A percentile compares a stretch with the other conserved stretches of the same genome.
These are phyloP conservation scores for Rousettus madagascariensis DNA, from an alignment of 2,797 vertebrate genomes.

Conservation along the genomic window DNA sequence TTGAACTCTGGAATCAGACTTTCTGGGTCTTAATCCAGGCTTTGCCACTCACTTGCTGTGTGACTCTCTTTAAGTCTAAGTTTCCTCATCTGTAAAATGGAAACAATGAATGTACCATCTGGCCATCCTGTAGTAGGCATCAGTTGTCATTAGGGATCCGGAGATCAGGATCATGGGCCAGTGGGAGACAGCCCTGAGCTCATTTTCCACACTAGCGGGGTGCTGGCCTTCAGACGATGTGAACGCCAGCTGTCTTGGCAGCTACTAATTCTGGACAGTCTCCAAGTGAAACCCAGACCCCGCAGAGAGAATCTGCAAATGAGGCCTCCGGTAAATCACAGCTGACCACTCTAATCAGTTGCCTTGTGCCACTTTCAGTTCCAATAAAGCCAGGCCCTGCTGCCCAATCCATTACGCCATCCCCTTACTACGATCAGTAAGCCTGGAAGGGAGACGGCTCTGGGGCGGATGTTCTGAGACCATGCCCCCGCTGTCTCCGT, in stretches of 20 bases:
- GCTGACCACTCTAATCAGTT: conserved; percentile 5
- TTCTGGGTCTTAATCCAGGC: background rate
- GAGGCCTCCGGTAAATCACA: background rate
- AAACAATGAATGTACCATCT: background rate
- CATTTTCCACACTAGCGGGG: background rate
- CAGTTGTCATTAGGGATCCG: background rate
- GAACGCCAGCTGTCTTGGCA: background rate
- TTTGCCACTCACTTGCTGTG: background rate
- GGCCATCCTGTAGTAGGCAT: background rate
- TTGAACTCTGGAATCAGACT: background rate
- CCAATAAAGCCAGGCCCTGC: conserved; percentile 38
- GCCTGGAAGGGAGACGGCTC: background rate
- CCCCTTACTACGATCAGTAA: background rate
- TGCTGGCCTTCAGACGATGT: background rate
- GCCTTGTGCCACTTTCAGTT: background rate
- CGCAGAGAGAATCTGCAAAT: background rate
- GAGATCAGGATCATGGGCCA: too few relatives aligned
- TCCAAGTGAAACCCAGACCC: background rate
- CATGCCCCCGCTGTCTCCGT: background rate
- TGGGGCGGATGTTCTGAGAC: background rate
- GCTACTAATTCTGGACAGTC: background rate
- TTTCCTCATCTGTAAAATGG: background rate
- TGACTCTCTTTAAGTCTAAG: background rate
- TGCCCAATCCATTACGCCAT: background rate
- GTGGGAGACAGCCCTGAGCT: background rate